These are phyloP conservation scores for Dryobates pubescens DNA, from an alignment of 2,797 vertebrate species.

Conservation along the genomic window DNA sequence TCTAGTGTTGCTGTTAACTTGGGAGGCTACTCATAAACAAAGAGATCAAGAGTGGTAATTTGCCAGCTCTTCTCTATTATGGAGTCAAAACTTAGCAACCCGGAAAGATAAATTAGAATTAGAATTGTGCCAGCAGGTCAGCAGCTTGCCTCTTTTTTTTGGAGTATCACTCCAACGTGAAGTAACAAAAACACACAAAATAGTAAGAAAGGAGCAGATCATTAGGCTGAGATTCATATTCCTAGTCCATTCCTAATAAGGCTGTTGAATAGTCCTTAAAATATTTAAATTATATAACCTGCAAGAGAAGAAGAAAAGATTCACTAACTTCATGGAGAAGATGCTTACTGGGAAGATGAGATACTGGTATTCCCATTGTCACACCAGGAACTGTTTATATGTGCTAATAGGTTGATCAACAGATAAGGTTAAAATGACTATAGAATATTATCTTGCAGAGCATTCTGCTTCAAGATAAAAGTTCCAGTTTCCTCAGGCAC, in stretches of 20 bases:
- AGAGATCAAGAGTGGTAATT: not conserved
- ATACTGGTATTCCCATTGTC: not conserved
- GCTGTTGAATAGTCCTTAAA: not conserved
- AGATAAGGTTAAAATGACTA: not conserved
- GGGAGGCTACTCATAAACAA: not conserved
- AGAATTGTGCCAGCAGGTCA: not conserved
- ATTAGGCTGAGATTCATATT: not conserved
- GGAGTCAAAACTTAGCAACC: not conserved
- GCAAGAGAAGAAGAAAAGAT: not conserved
- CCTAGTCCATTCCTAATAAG: not conserved
- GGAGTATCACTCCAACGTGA: not conserved
- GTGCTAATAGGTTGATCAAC: not conserved
- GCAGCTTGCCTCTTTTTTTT: not conserved
- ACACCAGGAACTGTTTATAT: conserved; percentile 23
- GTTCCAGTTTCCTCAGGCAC: conserved; percentile 38
- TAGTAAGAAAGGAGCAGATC: not conserved
- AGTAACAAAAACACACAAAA: not conserved
- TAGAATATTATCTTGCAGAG: conserved; percentile 1
- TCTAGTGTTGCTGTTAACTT: not conserved
- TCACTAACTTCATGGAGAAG: not conserved
- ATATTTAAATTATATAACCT: not conserved
- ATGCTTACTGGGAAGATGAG: not conserved
- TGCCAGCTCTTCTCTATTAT: not conserved
- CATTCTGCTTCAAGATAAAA: not conserved
- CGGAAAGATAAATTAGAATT: not conserved